Conservation (phyloP, 2,888 invertebrate species). For the Colostygia pectinataria region DNA sequence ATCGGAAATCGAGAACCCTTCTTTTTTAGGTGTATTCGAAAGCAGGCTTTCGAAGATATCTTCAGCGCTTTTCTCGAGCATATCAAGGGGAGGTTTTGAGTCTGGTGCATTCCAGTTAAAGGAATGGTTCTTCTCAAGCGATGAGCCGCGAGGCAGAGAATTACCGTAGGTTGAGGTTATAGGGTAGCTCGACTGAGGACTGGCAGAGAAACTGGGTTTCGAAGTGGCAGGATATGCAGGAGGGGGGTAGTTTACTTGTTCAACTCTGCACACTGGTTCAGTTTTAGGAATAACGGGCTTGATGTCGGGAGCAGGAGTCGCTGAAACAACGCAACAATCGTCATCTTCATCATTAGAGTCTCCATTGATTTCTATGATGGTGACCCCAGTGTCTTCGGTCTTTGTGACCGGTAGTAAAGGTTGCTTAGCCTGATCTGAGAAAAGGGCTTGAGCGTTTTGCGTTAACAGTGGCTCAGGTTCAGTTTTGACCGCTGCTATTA, state of each 20-base stretch:
- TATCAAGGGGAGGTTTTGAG: conserved; percentile 68
- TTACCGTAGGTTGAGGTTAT: conserved; percentile 44
- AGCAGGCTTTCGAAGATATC: conserved; percentile 75
- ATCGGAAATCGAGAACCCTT: conserved; percentile 60
- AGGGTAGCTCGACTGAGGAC: conserved; percentile 40
- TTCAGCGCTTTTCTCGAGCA: conserved; percentile 74
- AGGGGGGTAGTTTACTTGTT: conserved; percentile 46
- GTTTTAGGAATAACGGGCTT: conserved; percentile 70
- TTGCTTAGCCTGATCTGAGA: conserved; percentile 34
- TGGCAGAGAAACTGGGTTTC: conserved; percentile 38
- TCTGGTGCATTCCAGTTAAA: conserved; percentile 79
- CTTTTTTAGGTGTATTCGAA: conserved; percentile 67
- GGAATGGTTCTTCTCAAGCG: conserved; percentile 72
- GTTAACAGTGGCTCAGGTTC: conserved; percentile 52
- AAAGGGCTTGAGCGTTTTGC: conserved; percentile 36
- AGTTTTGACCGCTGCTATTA: conserved; percentile 62
- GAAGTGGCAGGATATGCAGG: conserved; percentile 48
- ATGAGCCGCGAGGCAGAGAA: conserved; percentile 42
- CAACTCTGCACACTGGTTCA: conserved; percentile 43
- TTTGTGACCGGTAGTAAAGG: conserved; percentile 61
- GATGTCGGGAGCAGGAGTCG: conserved; percentile 70
- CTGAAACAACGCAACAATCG: conserved; percentile 75
- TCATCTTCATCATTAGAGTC: conserved; percentile 78
- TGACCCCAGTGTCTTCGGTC: conserved; percentile 58
- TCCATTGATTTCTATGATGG: conserved; percentile 76